Evolutionary conservation across 1,140 invertebrate genomes (phyloP), one percentile per base, ranked within the genome.

Genomic region (Nautilus pompilius): DNA sequence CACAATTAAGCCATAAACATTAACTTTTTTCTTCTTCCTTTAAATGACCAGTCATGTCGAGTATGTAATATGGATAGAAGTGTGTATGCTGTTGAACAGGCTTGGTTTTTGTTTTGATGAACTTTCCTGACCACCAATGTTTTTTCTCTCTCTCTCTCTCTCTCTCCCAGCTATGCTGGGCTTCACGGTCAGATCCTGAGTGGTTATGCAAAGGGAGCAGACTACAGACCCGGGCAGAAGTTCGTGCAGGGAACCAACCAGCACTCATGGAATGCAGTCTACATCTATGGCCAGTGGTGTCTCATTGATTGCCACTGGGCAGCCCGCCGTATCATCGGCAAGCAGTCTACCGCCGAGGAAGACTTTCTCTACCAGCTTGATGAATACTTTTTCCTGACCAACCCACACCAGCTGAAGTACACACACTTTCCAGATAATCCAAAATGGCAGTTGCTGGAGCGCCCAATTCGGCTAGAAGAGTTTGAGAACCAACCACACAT

Each of bases 221-320:
- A 83, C 65, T 83, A 83, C 63, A 68, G 69, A 29, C 82, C 82
- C 28, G 82, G 82, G 22, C 80, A 80, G 75, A 80, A 76, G 58
- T 83, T 83, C 58, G 67, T 65, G 4, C 78, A 76, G 0, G 75
- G 76, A 2, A 69, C 74, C 32, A 80, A 80, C 62, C 77, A 81
- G 62, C 82, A 83, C 66, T 80, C 80, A 0, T 83, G 82, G 82
- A 83, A 82, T 57, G 78, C 80, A 36, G 80, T 83, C 20, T 74
- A 82, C 65, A 82, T 83, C 61, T 76, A 81, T 48, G 79, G 80
- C 6, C 75, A 74, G 8, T 83, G 81, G 81, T 76, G 80, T 54
- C 65, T 83, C 34, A 73, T 83, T 20, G 82, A 83, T 67, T 80
- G 79, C 41, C 81, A 82, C 66, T 83, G 82, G 82, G 82, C 81